These are phyloP conservation scores for Gnatocerus cornutus DNA, from an alignment of 2,888 invertebrate species.

Conservation along the genomic window DNA sequence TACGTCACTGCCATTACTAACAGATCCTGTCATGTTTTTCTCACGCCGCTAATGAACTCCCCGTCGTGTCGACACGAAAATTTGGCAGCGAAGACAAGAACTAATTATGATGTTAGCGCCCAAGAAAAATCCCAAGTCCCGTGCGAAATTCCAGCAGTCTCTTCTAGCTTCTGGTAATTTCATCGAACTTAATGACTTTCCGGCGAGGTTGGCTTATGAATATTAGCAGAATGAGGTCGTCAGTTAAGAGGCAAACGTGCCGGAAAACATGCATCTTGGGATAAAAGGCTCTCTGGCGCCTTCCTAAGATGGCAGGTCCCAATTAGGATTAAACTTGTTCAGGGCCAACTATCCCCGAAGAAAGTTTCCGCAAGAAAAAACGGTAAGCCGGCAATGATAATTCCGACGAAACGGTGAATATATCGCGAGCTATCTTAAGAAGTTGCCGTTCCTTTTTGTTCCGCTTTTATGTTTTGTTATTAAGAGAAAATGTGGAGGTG, in stretches of 20 bases:
- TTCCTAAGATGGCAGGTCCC: slow-evolving; percentile 42
- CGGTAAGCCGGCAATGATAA: slow-evolving; percentile 29
- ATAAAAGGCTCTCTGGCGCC: slow-evolving; percentile 36
- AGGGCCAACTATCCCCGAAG: slow-evolving; percentile 7
- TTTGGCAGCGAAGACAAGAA: slow-evolving; percentile 10
- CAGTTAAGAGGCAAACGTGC: slow-evolving; percentile 35
- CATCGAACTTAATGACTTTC: slow-evolving; percentile 12
- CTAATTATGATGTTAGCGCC: slow-evolving; percentile 10
- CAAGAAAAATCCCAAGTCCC: too few relatives aligned
- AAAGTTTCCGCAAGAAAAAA: slow-evolving; percentile 11
- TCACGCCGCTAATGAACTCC: slow-evolving; percentile 9
- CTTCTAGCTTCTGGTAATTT: not conserved
- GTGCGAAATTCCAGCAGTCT: not conserved
- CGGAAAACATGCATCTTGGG: slow-evolving; percentile 39
- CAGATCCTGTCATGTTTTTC: slow-evolving; percentile 20
- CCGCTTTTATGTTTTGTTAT: slow-evolving; percentile 31
- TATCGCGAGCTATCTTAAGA: slow-evolving; percentile 20
- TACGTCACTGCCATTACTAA: slow-evolving; percentile 15
- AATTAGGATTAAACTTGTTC: slow-evolving; percentile 45
- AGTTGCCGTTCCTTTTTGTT: slow-evolving; percentile 27
- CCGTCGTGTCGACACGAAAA: slow-evolving; percentile 21
- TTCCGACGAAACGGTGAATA: slow-evolving; percentile 21
- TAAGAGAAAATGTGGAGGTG: slow-evolving; percentile 31
- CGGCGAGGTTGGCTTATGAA: slow-evolving; percentile 28
- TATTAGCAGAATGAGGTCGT: slow-evolving; percentile 20